Conservation (phyloP, 2,888 invertebrate species). For the Carabus problematicus region DNA sequence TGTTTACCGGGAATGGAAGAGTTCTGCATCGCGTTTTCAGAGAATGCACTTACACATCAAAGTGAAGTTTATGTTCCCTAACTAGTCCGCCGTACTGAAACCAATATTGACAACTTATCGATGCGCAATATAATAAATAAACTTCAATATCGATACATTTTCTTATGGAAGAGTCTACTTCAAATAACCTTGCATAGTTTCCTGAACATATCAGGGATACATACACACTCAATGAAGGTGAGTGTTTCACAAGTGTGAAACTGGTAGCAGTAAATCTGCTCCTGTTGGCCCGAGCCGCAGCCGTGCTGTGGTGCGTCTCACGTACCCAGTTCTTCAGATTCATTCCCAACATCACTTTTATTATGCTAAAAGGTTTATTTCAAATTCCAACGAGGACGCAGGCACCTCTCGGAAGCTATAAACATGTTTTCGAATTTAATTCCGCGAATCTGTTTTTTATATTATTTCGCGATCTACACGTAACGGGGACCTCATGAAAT, state of each 20-base stretch:
- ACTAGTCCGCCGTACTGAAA: background rate
- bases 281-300: background rate
- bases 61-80: slow-evolving; percentile 35
- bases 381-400: slow-evolving; percentile 25
- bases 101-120: too few species aligned
- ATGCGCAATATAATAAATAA: too few species aligned
- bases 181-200: too few species aligned
- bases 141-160: too few species aligned
- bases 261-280: background rate
- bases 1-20: slow-evolving; percentile 23
- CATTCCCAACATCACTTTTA: slow-evolving; percentile 28
- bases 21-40: slow-evolving; percentile 5
- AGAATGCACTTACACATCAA: slow-evolving; percentile 42
- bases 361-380: slow-evolving; percentile 42
- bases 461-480: slow-evolving; percentile 41
- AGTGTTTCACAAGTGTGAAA: too few species aligned
- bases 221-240: too few species aligned
- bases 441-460: slow-evolving; percentile 43
- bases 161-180: too few species aligned
- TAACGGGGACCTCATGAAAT: slow-evolving; percentile 41
- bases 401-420: slow-evolving; percentile 39
- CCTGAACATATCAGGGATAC: background rate
- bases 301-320: background rate
- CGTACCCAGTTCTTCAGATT: background rate
- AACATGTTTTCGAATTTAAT: slow-evolving; percentile 43